These are phyloP conservation scores for Glaucopsyche alexis DNA, from an alignment of 2,888 invertebrate species.

Conservation along the genomic window DNA sequence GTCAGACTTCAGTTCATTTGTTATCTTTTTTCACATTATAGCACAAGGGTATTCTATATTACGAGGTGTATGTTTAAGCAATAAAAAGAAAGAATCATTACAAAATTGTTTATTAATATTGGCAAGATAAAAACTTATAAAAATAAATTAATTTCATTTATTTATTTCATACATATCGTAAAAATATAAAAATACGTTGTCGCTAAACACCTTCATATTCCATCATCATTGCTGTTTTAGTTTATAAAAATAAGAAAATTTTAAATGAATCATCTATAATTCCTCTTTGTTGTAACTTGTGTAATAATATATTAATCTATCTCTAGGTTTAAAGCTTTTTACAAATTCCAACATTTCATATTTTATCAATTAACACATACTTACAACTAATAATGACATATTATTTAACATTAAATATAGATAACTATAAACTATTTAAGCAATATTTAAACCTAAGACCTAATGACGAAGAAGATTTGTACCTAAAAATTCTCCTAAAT, in stretches of 20 bases:
- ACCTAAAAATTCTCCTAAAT: neutral
- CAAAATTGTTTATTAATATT: neutral
- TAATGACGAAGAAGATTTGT: slow-evolving; percentile 15
- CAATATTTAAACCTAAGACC: slow-evolving; percentile 15
- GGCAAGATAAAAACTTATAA: slow-evolving; percentile 19
- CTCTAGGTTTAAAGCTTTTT: neutral
- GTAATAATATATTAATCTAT: neutral
- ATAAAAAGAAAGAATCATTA: neutral
- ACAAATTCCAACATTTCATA: slow-evolving; percentile 1
- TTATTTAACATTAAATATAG: neutral
- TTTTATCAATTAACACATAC: neutral
- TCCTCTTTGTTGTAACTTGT: too few species aligned
- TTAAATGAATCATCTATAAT: too few species aligned
- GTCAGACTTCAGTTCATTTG: too few species aligned
- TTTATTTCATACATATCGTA: neutral
- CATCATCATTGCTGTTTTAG: too few species aligned
- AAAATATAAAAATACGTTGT: neutral
- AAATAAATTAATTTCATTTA: slow-evolving; percentile 14
- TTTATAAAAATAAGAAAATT: too few species aligned
- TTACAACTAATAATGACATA: neutral
- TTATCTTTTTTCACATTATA: too few species aligned
- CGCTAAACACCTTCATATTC: neutral
- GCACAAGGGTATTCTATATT: too few species aligned
- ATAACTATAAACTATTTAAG: neutral
- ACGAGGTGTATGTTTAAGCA: neutral